Base-by-base conservation (phyloP, 2,888 invertebrate species). In the Chrysina gloriosa region DNA sequence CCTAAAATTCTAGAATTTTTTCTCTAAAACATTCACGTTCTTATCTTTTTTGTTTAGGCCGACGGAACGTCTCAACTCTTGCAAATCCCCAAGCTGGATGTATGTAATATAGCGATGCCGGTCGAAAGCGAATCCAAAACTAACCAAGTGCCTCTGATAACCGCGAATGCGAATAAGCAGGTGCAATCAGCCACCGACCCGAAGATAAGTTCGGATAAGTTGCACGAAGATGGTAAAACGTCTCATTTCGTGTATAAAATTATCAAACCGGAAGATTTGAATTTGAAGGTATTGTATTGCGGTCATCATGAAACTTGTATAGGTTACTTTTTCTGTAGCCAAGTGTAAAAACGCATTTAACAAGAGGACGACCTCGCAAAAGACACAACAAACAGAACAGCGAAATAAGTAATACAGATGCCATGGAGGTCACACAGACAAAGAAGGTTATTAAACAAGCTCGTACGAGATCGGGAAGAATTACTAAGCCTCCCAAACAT, bases 381-480 rank as follows among this genome's bases (percentile, higher is more conserved):
- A 75, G 74, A 64, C 69, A 71, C 21, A n/a, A 27, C 29, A 52
- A 66, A n/a, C 67, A 71, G 48, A 69, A 74, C 42, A 47, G 27
- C 36, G 66, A 48, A 27, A 21, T 67, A 50, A 66, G 69, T 6
- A 39, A 31, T 47, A 67, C 36, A 19, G 45, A 69, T 9, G 21
- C 52, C 34, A 69, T 54, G 42, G 48, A 67, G 14, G 31, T 27
- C 34, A 66, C 63, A 29, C 67, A 70, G 42, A 58, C 64, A n/a
- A 58, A 54, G 11, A 72, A 67, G 66, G 29, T 71, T 7, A 54
- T 70, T 19, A 73, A 78, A 74, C 73, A 71, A 50, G 74, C 75
- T 7, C 75, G 80, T 63, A 82, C 82, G 19, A 68, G 82, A 61
- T 82, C 81, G 3, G 82, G 82, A 4, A 74, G 82, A 47, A 73